Conservation (phyloP, 2,888 invertebrate species). For the Ametastegia equiseti region DNA sequence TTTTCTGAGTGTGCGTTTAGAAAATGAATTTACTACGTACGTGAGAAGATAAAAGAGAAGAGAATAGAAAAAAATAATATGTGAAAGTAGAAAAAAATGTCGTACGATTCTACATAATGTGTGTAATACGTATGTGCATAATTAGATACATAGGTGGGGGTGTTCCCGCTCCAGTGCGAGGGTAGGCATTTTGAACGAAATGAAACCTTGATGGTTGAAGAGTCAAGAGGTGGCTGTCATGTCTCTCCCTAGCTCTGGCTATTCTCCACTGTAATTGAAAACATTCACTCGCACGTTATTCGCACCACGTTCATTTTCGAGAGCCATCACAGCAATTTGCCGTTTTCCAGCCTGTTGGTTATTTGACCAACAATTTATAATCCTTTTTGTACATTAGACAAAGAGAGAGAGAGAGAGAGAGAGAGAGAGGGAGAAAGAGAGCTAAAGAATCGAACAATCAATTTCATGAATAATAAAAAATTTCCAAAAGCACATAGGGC, state of each 20-base stretch:
- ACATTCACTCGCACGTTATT: constrained; percentile 30
- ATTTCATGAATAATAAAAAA: neutral
- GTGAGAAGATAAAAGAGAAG: neutral
- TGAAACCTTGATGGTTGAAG: constrained; percentile 14
- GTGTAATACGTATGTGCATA: neutral
- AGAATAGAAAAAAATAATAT: neutral
- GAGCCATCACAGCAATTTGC: neutral
- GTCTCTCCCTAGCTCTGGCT: neutral
- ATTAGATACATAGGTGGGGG: neutral
- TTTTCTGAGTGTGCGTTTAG: neutral
- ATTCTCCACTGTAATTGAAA: constrained; percentile 33
- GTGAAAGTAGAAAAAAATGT: too few relatives aligned
- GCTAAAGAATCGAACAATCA: too few relatives aligned
- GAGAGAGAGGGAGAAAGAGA: too few relatives aligned
- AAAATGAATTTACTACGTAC: neutral
- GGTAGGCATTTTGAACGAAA: constrained; percentile 5
- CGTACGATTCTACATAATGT: neutral
- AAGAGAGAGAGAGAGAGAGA: constrained; percentile 28
- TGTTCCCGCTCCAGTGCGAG: neutral
- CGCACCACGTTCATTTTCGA: neutral
- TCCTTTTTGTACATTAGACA: neutral
- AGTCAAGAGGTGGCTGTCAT: constrained; percentile 32
- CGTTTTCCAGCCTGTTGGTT: neutral
- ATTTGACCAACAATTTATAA: neutral
- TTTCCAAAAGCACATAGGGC: neutral